phyloP scores from a whole-genome alignment of 2,113 vertebrate genomes.

The Todiramphus saurophagus region DNA sequence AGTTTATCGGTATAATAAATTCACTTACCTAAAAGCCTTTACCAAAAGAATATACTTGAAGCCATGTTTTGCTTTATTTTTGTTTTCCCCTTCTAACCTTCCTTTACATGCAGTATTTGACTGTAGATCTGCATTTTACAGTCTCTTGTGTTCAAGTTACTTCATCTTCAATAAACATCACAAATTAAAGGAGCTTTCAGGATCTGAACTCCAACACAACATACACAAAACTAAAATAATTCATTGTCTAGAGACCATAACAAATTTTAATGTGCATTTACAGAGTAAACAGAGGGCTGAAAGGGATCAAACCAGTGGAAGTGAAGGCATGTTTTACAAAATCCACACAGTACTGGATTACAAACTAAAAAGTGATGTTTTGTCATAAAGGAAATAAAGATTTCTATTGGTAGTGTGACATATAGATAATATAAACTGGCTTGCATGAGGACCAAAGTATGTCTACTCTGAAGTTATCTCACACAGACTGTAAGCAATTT shows the following conservation, averaged over 20 bases:
- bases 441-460: slow-evolving; percentile 70
- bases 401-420: slow-evolving; percentile 41
- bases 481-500: slow-evolving; percentile 80
- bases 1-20: background rate
- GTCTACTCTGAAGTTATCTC: slow-evolving; percentile 73
- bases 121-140: slow-evolving; percentile 17
- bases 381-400: slow-evolving; percentile 44
- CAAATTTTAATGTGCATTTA: slow-evolving; percentile 75
- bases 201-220: slow-evolving; percentile 55
- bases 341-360: slow-evolving; percentile 44
- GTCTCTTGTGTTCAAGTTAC: slow-evolving; percentile 16
- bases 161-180: slow-evolving; percentile 21
- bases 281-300: slow-evolving; percentile 63
- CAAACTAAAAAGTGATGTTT: slow-evolving; percentile 47
- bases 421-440: slow-evolving; percentile 70
- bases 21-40: background rate
- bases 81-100: background rate
- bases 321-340: slow-evolving; percentile 56
- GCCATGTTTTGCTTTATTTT: background rate
- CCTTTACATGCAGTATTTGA: background rate
- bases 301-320: slow-evolving; percentile 42
- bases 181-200: slow-evolving; percentile 42
- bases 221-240: slow-evolving; percentile 68
- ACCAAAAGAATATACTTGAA: slow-evolving; percentile 2
- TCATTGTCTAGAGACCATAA: slow-evolving; percentile 68